Percentiles rank a stretch among this genome's conserved stretches.
phyloP scores from a whole-genome alignment of 1,140 invertebrate genomes.

The Colletes gigas region DNA sequence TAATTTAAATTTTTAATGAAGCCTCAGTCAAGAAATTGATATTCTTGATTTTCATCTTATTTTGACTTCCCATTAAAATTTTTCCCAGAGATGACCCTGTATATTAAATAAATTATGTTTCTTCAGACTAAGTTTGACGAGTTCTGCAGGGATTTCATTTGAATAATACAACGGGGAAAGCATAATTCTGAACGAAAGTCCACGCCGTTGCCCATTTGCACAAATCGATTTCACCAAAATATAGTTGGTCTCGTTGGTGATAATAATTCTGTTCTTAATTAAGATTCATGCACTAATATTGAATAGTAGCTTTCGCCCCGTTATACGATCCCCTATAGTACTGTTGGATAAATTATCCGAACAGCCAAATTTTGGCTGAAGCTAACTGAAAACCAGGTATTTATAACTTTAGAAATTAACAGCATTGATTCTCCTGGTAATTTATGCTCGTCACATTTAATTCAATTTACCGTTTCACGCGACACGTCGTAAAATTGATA shows the following conservation, averaged over 20 bases:
- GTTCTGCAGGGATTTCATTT: too few species aligned
- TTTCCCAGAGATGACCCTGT: too few species aligned
- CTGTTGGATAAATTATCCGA: constrained; percentile 4
- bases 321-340: not conserved
- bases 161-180: too few species aligned
- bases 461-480: not conserved
- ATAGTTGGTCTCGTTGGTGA: not conserved
- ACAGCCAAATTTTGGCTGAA: not conserved
- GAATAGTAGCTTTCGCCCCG: not conserved
- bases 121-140: too few species aligned
- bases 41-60: too few species aligned
- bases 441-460: not conserved
- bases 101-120: too few species aligned
- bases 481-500: not conserved
- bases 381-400: not conserved
- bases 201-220: not conserved
- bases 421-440: not conserved
- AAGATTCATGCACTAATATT: not conserved
- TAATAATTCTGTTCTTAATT: constrained; percentile 13
- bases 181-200: too few species aligned
- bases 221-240: not conserved
- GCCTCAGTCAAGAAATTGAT: too few species aligned
- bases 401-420: constrained; percentile 10
- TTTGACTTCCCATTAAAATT: too few species aligned
- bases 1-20: too few species aligned